Evolutionary conservation across 2,888 invertebrate genomes (phyloP), one percentile per base, ranked within the genome.

Genomic region (Pristionchus mayeri): DNA sequence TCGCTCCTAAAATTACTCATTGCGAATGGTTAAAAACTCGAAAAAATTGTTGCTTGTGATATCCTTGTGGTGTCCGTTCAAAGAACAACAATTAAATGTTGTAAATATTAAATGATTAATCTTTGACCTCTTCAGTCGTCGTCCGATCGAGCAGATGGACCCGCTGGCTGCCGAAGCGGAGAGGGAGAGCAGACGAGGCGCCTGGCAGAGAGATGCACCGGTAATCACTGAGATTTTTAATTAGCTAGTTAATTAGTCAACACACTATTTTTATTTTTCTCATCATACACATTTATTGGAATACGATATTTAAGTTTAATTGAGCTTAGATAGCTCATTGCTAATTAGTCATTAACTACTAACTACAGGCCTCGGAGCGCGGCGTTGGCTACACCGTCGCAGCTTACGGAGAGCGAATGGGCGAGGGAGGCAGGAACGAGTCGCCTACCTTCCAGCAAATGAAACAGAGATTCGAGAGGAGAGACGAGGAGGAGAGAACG

Each of bases 311-410:
- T n/a, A n/a, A n/a, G n/a, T n/a, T n/a, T n/a, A n/a, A n/a, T n/a
- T n/a, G n/a, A n/a, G n/a, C n/a, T n/a, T n/a, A n/a, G n/a, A n/a
- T n/a, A n/a, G n/a, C n/a, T n/a, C n/a, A n/a, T n/a, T n/a, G n/a
- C n/a, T n/a, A n/a, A n/a, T n/a, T n/a, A n/a, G 24, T 21, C 7
- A 57, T 57, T 54, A 13, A 54, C n/a, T 24, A 76, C 76, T 57
- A 52, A 52, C 18, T 40, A 40, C 75, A 80, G 80, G 40, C 57
- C 0, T 60, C 44, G 48, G 67, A 82, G 86, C 52, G 86, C 50
- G 44, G 34, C 18, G 83, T 91, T 1, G 91, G 91, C 24, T 92
- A 91, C 85, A 92, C 92, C 34, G 91, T 92, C 30, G 91, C 91
- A 18, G 88, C 89, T 40, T 91, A 91, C 48, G 90, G 90, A 52